Conservation (phyloP, 2,888 invertebrate genomes). For the Epiperipatus broadwayi region DNA sequence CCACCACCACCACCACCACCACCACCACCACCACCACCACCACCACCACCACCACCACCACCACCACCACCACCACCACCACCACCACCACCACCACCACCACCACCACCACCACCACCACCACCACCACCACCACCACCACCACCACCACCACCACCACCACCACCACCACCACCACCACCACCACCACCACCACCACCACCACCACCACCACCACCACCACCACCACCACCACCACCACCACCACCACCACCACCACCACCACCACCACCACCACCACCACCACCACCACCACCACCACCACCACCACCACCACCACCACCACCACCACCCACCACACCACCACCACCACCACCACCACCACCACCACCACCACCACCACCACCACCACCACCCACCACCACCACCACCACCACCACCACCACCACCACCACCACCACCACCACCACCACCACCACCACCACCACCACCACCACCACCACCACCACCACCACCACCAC, state of each 20-base stretch:
- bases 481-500: constrained; percentile 3
- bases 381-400: no score
- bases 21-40: constrained; percentile 3
- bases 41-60: constrained; percentile 3
- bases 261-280: constrained; percentile 3
- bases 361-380: no score
- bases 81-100: constrained; percentile 3
- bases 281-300: constrained; percentile 3
- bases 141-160: constrained; percentile 3
- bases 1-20: constrained; percentile 3
- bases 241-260: constrained; percentile 3
- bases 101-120: constrained; percentile 3
- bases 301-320: constrained; percentile 3
- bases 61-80: constrained; percentile 3
- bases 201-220: constrained; percentile 3
- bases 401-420: no score
- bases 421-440: constrained; percentile 3
- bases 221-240: constrained; percentile 3
- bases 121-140: constrained; percentile 3
- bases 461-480: constrained; percentile 3
- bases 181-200: constrained; percentile 3
- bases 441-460: constrained; percentile 3
- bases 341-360: no score
- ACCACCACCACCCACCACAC: no score
- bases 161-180: constrained; percentile 3